Conservation (phyloP, 2,888 invertebrate species). For the Tetragonula carbonaria region DNA sequence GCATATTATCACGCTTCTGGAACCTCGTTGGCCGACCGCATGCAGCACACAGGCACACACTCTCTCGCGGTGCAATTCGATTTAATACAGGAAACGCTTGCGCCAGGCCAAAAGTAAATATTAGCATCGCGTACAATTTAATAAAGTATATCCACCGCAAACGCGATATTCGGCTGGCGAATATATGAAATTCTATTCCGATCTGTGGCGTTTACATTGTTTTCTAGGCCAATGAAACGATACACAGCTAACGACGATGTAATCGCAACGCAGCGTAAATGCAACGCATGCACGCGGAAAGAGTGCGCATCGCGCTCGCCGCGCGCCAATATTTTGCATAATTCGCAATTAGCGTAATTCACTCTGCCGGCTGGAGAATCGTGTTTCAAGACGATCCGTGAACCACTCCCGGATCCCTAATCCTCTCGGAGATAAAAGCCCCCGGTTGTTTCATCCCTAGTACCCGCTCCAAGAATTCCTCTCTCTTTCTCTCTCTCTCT, state of each 20-base stretch:
- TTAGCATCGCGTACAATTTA: constrained; percentile 65
- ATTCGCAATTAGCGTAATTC: constrained; percentile 41
- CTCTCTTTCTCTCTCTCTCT: no score
- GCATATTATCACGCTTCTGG: not conserved
- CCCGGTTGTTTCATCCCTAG: not conserved
- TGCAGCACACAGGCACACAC: no score
- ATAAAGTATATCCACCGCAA: constrained; percentile 64
- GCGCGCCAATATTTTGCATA: constrained; percentile 40
- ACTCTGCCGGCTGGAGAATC: not conserved
- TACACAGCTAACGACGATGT: constrained; percentile 31
- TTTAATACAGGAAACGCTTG: constrained; percentile 49
- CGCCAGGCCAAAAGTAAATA: constrained; percentile 59
- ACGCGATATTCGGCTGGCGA: constrained; percentile 46
- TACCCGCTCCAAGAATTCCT: not conserved
- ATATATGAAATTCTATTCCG: constrained; percentile 58
- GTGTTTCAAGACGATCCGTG: not conserved
- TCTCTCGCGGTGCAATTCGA: constrained; percentile 26
- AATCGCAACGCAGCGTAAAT: constrained; percentile 16
- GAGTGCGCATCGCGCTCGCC: not conserved
- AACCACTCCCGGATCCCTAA: not conserved
- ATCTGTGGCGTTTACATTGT: constrained; percentile 64
- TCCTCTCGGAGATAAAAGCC: constrained; percentile 31
- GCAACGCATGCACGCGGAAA: not conserved
- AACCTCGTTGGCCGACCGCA: not conserved
- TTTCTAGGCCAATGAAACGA: constrained; percentile 64